A percentile compares a stretch with the other conserved stretches of the same genome.
These are phyloP conservation scores for Siniperca undulata DNA, from an alignment of 2,797 vertebrate genomes.

Conservation along the genomic window DNA sequence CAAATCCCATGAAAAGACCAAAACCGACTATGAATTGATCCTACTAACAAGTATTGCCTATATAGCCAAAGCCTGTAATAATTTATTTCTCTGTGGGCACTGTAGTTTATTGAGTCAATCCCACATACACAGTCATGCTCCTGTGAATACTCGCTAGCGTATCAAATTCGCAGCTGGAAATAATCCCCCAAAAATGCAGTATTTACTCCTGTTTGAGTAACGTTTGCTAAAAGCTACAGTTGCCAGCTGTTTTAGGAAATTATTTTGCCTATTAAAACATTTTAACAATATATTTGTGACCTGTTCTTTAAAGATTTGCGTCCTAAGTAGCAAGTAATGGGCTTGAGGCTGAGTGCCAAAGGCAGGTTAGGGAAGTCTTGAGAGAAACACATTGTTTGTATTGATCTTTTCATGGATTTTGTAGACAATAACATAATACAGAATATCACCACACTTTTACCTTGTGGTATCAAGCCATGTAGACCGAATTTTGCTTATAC, in stretches of 20 bases:
- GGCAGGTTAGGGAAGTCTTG: background rate
- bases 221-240: background rate
- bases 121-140: background rate
- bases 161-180: background rate
- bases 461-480: background rate
- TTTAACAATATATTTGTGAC: background rate
- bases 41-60: background rate
- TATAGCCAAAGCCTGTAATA: too few species aligned
- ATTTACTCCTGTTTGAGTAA: background rate
- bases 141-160: background rate
- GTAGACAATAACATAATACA: background rate
- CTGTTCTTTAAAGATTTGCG: too few species aligned
- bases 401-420: background rate
- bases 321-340: too few species aligned
- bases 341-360: background rate
- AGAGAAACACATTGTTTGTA: too few species aligned
- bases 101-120: background rate
- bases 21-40: background rate
- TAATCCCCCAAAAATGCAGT: background rate
- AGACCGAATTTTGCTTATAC: too few species aligned
- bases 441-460: background rate
- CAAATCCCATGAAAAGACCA: background rate
- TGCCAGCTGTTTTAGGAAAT: background rate
- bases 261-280: too few species aligned
- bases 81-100: background rate